Conservation (phyloP, 2,888 invertebrate genomes). For the Alloplasta piceator region DNA sequence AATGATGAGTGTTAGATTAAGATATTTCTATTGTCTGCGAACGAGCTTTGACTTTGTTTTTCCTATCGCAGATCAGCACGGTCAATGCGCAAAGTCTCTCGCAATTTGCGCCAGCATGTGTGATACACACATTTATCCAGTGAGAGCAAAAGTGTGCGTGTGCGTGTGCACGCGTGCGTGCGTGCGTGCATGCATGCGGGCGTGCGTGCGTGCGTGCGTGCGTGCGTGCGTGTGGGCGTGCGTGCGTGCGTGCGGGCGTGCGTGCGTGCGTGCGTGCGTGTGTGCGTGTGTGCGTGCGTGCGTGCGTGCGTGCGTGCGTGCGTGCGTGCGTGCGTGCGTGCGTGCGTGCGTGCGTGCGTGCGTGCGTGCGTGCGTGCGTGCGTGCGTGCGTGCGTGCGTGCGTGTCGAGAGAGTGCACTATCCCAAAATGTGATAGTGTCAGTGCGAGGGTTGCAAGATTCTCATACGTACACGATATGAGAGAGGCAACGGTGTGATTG, state of each 20-base stretch:
- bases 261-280: too few species aligned
- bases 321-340: too few species aligned
- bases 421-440: slow-evolving; percentile 18
- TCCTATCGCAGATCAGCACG: slow-evolving; percentile 17
- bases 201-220: slow-evolving; percentile 20
- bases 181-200: too few species aligned
- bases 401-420: slow-evolving; percentile 27
- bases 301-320: slow-evolving; percentile 12
- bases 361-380: too few species aligned
- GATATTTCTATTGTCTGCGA: slow-evolving; percentile 15
- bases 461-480: slow-evolving; percentile 66
- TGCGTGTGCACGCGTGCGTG: neutral
- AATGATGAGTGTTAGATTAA: neutral
- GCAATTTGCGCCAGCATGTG: slow-evolving; percentile 28
- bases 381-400: too few species aligned
- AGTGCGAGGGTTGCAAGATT: slow-evolving; percentile 5
- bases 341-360: too few species aligned
- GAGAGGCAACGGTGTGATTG: slow-evolving; percentile 82
- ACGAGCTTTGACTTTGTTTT: slow-evolving; percentile 21
- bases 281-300: slow-evolving; percentile 1
- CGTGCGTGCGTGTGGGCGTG: neutral
- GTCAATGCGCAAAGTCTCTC: slow-evolving; percentile 51
- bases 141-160: slow-evolving; percentile 11
- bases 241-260: too few species aligned
- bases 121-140: slow-evolving; percentile 9